phyloP scores from a whole-genome alignment of 2,113 vertebrate species.

The Petrocephalus zakoni region DNA sequence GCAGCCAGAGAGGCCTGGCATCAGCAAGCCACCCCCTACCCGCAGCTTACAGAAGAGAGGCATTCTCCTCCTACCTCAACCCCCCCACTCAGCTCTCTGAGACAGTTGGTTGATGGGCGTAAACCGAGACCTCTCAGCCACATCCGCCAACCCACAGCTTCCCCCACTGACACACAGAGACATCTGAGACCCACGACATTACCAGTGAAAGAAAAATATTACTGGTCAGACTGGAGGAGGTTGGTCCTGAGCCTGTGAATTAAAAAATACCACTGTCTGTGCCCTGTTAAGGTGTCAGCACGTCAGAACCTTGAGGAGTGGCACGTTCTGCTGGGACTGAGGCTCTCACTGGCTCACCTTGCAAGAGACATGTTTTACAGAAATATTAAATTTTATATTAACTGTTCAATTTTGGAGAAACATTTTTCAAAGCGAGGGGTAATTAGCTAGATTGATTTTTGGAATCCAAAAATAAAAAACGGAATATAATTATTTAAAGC shows the following conservation, averaged over 20 bases:
- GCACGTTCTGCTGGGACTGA: background rate
- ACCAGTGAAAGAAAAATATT: background rate
- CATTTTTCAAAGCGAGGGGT: background rate
- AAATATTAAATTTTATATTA: background rate
- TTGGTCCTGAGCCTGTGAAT: background rate
- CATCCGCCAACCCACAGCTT: slow-evolving; percentile 15
- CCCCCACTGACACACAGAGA: background rate
- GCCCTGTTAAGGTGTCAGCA: background rate
- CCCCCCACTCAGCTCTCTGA: background rate
- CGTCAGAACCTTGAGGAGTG: background rate
- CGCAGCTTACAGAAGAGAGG: background rate
- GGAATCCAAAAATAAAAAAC: background rate
- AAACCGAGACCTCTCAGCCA: slow-evolving; percentile 14
- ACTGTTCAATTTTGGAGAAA: background rate
- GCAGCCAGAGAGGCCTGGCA: background rate
- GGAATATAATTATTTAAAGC: background rate
- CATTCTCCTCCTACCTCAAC: background rate
- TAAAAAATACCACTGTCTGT: background rate
- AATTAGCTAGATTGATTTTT: background rate
- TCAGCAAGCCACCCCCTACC: background rate
- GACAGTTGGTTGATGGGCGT: background rate
- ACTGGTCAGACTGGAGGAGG: background rate
- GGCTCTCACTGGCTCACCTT: background rate
- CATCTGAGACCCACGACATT: background rate
- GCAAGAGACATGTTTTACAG: background rate